Conservation (phyloP, 2,888 invertebrate species). For the Morinoia aosen region DNA sequence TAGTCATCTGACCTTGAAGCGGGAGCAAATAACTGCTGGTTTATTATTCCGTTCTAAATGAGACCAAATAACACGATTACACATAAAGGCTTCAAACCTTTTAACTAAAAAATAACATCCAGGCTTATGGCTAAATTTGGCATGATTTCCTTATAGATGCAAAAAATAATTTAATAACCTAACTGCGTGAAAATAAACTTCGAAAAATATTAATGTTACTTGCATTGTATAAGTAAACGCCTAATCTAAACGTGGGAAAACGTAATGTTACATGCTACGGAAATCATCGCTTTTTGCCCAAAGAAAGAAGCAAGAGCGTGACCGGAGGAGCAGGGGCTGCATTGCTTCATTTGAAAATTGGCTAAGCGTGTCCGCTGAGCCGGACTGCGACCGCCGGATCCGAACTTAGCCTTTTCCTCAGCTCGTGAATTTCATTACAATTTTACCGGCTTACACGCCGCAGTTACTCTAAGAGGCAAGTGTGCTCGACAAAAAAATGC, state of each 20-base stretch:
- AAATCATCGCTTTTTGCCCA: not conserved
- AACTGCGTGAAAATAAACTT: not conserved
- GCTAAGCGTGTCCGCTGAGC: conserved; percentile 16
- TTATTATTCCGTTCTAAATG: not conserved
- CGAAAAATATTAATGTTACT: not conserved
- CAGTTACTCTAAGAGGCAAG: not conserved
- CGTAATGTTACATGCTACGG: too few species aligned
- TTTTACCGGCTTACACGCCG: conserved; percentile 1
- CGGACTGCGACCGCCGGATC: not conserved
- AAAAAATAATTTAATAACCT: too few species aligned
- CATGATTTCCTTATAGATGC: too few species aligned
- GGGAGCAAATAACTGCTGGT: not conserved
- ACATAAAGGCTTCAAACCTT: not conserved
- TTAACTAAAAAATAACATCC: not conserved
- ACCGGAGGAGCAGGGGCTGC: not conserved
- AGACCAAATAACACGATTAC: not conserved
- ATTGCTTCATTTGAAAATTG: not conserved
- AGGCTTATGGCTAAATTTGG: too few species aligned
- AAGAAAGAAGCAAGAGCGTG: not conserved
- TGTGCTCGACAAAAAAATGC: not conserved
- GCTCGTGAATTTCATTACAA: conserved; percentile 17
- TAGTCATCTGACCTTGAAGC: not conserved
- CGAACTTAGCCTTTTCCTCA: not conserved
- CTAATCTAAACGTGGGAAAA: too few species aligned
- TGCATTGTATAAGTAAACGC: not conserved